A percentile compares a stretch with the other conserved stretches of the same genome.
phyloP scores from a whole-genome alignment of 2,113 vertebrate species.

The Ophiodon elongatus region DNA sequence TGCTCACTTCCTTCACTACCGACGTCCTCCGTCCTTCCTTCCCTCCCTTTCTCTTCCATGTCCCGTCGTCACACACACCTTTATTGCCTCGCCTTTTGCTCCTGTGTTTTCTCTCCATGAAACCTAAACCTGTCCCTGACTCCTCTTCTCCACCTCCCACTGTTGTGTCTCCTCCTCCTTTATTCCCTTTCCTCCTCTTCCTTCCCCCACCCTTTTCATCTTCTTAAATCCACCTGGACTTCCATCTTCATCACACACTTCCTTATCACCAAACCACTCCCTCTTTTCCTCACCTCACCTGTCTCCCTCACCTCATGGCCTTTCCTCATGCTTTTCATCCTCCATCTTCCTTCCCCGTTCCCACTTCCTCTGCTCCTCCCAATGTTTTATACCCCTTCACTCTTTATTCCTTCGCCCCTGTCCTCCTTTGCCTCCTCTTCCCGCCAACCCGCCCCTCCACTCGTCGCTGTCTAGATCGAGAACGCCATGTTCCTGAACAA shows the following conservation, averaged over 20 bases:
- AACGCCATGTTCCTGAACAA: constrained; percentile 99
- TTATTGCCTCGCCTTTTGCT: background rate
- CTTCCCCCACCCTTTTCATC: background rate
- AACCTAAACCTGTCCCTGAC: background rate
- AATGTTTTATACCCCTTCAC: constrained; percentile 18
- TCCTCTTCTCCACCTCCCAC: background rate
- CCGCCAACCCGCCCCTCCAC: no score
- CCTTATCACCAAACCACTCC: background rate
- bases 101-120: background rate
- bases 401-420: constrained; percentile 27
- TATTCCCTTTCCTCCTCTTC: background rate
- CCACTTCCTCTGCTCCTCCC: background rate
- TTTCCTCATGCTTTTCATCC: background rate
- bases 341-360: background rate
- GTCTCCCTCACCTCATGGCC: background rate
- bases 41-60: background rate
- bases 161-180: background rate
- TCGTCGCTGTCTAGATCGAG: constrained; percentile 87
- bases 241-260: background rate
- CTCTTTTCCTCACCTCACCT: background rate
- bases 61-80: background rate
- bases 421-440: constrained; percentile 32
- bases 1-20: background rate
- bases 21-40: background rate
- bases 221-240: background rate